Base-by-base conservation (phyloP, 2,888 invertebrate species). In the Apoda limacodes region DNA sequence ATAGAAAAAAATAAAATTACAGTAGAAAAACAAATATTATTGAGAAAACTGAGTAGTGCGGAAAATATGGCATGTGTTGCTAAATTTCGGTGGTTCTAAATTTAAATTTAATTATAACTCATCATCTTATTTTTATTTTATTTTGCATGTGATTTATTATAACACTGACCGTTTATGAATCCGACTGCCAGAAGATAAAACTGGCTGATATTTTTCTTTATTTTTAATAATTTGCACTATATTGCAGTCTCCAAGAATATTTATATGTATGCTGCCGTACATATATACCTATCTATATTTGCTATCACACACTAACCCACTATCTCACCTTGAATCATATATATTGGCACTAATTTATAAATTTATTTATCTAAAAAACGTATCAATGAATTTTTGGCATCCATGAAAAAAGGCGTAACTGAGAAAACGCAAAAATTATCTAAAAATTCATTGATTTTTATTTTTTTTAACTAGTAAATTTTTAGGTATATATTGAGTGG, bases 21-120 rank as follows among this genome's bases (percentile, higher is more conserved):
- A 52, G 61, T 67, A 69, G 66, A 60, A 42, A 55, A 52, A 43
- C 43, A 36, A 55, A 54, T 40, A 41, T 51, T 55, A 46, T 50
- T 61, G 75, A 76, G 74, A 68, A 78, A 76, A 80, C 78, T 72
- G 42, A 64, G 70, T 71, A 78, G 76, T 78, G 80, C 76, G 56
- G 69, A 70, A 42, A 59, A 66, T 54, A 67, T 48, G 60, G 80
- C 78, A 80, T 80, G 80, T 63, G 45, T 62, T 52, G 75, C 72
- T 76, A 55, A 63, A 58, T 64, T 58, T 70, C 62, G 57, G 55
- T 72, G 69, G 63, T 66, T 56, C 43, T 50, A 43, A 30, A 37
- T n/a, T n/a, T n/a, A n/a, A n/a, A n/a, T n/a, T n/a, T n/a, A n/a
- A n/a, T n/a, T n/a, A n/a, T n/a, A n/a, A 46, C 44, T 44, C 42